Evolutionary conservation across 2,797 vertebrate genomes (phyloP), one percentile per base, ranked within the genome.

Genomic region (Streptopelia turtur): DNA sequence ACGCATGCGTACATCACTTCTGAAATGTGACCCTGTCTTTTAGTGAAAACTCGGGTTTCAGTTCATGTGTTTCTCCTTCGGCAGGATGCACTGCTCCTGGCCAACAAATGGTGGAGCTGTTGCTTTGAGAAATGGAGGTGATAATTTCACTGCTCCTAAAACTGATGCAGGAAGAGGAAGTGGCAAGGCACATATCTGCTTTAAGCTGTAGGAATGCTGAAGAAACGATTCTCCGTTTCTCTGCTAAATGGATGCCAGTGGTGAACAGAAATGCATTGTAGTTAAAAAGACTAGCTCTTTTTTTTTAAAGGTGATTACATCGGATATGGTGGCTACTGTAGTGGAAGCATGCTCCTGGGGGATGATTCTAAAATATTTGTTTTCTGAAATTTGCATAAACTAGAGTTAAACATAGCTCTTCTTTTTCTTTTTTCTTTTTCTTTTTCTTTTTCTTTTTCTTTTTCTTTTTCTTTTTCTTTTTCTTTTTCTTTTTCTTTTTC

Each of bases 101-200:
- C 80, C 82, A 94, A 89, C 97, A 94, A 97, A 94, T 87, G 97
- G 95, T 95, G 97, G 97, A 93, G 96, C 96, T 97, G 70, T 97
- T 97, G 97, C 92, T 96, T 97, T 96, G 96, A 71, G 95, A 91
- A 97, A 94, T 93, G 84, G 30, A 43, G 7, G n/a, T 8, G 68
- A 11, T 10, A 2, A 3, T 20, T 35, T 11, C 63, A 0, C 31
- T 3, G 64, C 64, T 76, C 41, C 57, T 45, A 15, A 15, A 2
- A 6, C 18, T 2, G 60, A 31, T 41, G 86, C 78, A n/a, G 87
- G 31, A 80, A 59, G 76, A 56, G 64, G 16, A 85, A 75, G 70
- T 56, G 87, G 60, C 41, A 64, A 60, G 74, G 80, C 55, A 31
- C 15, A 1, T 16, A 17, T 1, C 55, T 69, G 35, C 45, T 83